These are phyloP conservation scores for Aethes cnicana DNA, from an alignment of 2,888 invertebrate genomes.

Conservation along the genomic window DNA sequence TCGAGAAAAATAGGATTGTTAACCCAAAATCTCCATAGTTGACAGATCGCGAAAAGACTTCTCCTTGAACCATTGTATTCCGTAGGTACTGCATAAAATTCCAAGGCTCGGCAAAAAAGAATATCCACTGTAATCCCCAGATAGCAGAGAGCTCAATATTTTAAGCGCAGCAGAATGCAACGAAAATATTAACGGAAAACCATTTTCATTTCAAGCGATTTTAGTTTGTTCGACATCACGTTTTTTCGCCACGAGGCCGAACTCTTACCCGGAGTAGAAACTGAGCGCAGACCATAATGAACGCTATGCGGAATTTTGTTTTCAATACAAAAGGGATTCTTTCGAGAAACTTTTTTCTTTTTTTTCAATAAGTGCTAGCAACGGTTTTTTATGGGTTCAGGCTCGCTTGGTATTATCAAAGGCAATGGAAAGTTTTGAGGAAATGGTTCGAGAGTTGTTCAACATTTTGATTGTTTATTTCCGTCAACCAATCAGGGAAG, in stretches of 20 bases:
- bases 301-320: constrained; percentile 56
- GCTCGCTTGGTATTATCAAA: neutral
- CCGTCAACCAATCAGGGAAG: no score
- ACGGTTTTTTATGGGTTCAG: constrained; percentile 3
- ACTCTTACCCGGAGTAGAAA: constrained; percentile 30
- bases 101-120: no score
- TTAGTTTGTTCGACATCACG: constrained; percentile 24
- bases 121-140: neutral
- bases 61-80: no score
- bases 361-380: constrained; percentile 18
- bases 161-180: constrained; percentile 13
- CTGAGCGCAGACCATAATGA: constrained; percentile 47
- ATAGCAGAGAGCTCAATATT: constrained; percentile 8
- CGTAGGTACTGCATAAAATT: no score
- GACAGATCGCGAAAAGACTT: no score
- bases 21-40: no score
- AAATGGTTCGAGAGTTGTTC: no score
- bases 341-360: constrained; percentile 25
- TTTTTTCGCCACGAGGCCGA: neutral
- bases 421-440: neutral
- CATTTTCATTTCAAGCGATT: constrained; percentile 26
- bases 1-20: no score
- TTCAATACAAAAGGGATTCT: constrained; percentile 35
- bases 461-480: no score
- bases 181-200: constrained; percentile 14